phyloP scores from a whole-genome alignment of 2,113 vertebrate species.

The Hypomesus transpacificus region DNA sequence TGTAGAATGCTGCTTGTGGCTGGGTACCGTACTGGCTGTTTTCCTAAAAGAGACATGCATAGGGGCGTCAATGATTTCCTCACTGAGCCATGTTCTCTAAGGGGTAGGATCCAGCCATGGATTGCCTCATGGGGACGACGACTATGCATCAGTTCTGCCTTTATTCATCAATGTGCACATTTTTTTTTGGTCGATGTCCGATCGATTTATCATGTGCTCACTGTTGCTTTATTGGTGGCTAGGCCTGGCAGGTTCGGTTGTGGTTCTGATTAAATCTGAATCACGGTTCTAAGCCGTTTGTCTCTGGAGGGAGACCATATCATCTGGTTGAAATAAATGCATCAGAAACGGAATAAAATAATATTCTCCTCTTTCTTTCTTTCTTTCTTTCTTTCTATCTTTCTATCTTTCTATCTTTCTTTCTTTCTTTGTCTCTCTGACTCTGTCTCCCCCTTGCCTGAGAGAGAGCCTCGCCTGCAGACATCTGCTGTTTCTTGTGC shows the following conservation, averaged over 20 bases:
- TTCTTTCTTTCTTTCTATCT: slow-evolving; percentile 28
- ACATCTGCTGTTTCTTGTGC: slow-evolving; percentile 51
- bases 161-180: background rate
- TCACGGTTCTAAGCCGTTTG: slow-evolving; percentile 55
- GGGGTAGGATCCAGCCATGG: no score
- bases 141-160: no score
- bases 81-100: no score
- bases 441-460: slow-evolving; percentile 10
- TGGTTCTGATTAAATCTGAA: slow-evolving; percentile 59
- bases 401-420: slow-evolving; percentile 23
- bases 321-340: slow-evolving; percentile 68
- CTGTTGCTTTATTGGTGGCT: slow-evolving; percentile 41
- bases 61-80: background rate
- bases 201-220: slow-evolving; percentile 54
- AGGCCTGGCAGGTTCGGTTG: slow-evolving; percentile 42
- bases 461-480: slow-evolving; percentile 45
- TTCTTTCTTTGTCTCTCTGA: slow-evolving; percentile 26
- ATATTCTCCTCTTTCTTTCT: slow-evolving; percentile 10
- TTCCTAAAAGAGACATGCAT: background rate
- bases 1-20: no score
- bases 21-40: background rate
- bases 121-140: no score
- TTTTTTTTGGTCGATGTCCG: slow-evolving; percentile 39
- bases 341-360: slow-evolving; percentile 58
- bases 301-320: slow-evolving; percentile 54